Base-by-base conservation (phyloP, 1,140 invertebrate species). In the Caenorhabditis latens region DNA sequence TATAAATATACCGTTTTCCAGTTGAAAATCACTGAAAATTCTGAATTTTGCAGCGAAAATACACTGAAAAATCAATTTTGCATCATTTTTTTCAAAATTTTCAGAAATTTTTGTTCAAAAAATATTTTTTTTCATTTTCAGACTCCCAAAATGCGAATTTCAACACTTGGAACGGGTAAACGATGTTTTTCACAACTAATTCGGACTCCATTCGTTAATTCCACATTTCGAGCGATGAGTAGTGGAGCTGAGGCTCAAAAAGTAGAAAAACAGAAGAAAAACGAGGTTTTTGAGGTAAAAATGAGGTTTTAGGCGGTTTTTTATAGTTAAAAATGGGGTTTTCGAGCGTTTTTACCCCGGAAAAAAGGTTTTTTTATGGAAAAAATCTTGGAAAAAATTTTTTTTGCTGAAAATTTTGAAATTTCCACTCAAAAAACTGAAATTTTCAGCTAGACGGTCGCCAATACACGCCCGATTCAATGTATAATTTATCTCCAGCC, bases 401-500 rank as follows among this genome's bases (percentile, higher is more conserved):
- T 58, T 58, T 58, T 58, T 58, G 8, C n/a, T 8, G 1, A 65
- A 65, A 65, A 65, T 32, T 8, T 40, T 1, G 8, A 32, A 32
- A 40, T 65, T 40, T 40, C 24, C 40, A 0, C 65, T 9, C 0
- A 43, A 43, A 67, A 8, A 5, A 4, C 65, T 11, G 21, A 79
- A 32, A 32, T 42, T 21, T 86, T 7, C 79, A 86, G 86, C 16
- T 86, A 40, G 86, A 86, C 57, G 86, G 86, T 4, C 46, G 58
- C 8, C 21, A 83, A 71, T 53, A 79, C 55, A 32, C 21, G 8
- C 48, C 75, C 32, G 86, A 86, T 32, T 16, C 40, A 0, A 21
- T 46, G 14, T 88, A 84, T 43, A 88, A 88, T 50, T 19, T 88
- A 3, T 88, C 87, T 0, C 83, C 83, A 50, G 83, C 65, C 8